These are phyloP conservation scores for Cyprinodon brontotheroides DNA, from an alignment of 2,113 vertebrate genomes.

Conservation along the genomic window DNA sequence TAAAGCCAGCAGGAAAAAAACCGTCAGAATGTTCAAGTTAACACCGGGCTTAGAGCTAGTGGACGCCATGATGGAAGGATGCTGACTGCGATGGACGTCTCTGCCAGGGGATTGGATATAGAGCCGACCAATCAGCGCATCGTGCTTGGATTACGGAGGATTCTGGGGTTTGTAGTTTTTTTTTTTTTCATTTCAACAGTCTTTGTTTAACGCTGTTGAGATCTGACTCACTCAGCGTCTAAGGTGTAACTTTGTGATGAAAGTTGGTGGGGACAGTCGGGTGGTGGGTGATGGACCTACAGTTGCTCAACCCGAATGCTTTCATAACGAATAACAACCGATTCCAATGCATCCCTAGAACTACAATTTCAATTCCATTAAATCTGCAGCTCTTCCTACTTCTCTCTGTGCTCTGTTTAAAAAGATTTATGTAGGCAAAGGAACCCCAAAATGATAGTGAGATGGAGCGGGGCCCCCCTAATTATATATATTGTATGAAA, in stretches of 20 bases:
- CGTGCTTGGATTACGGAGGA: not conserved
- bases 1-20: conserved; percentile 57
- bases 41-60: conserved; percentile 30
- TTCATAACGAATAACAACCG: no score
- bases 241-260: not conserved
- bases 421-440: no score
- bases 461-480: no score
- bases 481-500: no score
- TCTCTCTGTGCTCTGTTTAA: no score
- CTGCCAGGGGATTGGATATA: conserved; percentile 50
- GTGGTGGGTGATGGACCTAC: no score
- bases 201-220: not conserved
- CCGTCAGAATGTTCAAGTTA: conserved; percentile 30
- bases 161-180: conserved; percentile 64
- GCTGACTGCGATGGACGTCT: conserved; percentile 61
- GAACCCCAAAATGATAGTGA: no score
- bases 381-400: no score
- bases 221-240: not conserved
- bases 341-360: no score
- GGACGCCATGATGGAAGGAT: conserved; percentile 74
- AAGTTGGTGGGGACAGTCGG: no score
- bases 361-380: no score
- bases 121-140: conserved; percentile 44
- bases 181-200: accelerated
- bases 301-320: no score